Base-by-base conservation (phyloP, 2,888 invertebrate species). In the Ectobius pallidus region DNA sequence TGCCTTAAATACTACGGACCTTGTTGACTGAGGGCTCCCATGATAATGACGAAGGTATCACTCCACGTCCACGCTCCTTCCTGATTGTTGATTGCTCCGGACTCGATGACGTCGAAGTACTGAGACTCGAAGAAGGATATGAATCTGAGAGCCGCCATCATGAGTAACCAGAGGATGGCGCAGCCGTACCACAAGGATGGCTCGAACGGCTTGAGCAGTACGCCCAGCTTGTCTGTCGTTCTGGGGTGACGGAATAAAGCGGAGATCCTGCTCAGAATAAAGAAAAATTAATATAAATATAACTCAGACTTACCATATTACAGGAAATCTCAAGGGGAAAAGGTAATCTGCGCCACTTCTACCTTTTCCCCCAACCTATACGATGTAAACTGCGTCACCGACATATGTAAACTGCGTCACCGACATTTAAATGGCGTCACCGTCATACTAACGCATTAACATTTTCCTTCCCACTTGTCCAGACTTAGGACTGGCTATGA, bases 171-270 rank as follows among this genome's bases (percentile, higher is more conserved):
- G 52, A 71, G 44, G 0, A 62, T 83, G 6, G 84, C 77, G 25
- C 85, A 85, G 34, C 87, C 86, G 68, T 87, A 82, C 92, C 92
- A 92, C n/a, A 92, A 90, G 0, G 84, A 82, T 32, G 81, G 83
- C 71, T 87, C 85, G 79, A 92, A 92, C 0, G 92, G 91, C 27
- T 92, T 81, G 1, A 88, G 81, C 78, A 90, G 92, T 49, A 92
- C 87, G 79, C 92, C 91, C 76, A 88, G 89, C 58, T 92, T 89
- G 75, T 89, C 90, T 0, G 92, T 88, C 20, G 92, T 80, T 78
- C 91, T 89, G 1, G 92, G 92, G 79, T 90, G 89, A 65, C 89
- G 88, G 79, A 92, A 92, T 20, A 92, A 86, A 79, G 92, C 91
- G 11, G 34, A 32, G 0, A 69, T 16, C n/a, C 69, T 69, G 58